Base-by-base conservation (phyloP, 2,888 invertebrate genomes). In the Julus scanicus region DNA sequence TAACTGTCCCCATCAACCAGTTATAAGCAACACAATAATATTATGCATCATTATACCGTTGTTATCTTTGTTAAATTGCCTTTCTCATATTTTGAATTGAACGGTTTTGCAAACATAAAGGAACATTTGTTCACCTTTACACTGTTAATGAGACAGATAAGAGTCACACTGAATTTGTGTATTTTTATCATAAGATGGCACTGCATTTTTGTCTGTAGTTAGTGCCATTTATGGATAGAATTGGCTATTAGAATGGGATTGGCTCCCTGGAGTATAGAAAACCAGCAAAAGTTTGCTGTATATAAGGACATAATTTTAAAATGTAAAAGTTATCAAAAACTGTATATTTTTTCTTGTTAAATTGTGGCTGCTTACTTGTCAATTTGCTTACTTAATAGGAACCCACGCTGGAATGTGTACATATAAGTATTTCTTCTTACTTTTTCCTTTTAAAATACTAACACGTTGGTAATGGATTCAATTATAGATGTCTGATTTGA, bases 361-460 rank as follows among this genome's bases (percentile, higher is more conserved):
- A 63, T 3, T n/a, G 17, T 63, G 20, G 63, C 48, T 63, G 63
- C 2, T 13, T 63, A 17, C 20, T 63, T 2, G 13, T 63, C 17
- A 5, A 17, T 63, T 63, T n/a, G 63, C 63, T 63, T 63, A 63
- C 63, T 63, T 63, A 63, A 63, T 63, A n/a, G 5, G 15, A 53
- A 53, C 53, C 13, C 53, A 53, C 8, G 15, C 3, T 53, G 20
- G 8, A 13, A 17, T n/a, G 8, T 63, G 63, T n/a, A 63, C 8
- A 57, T 57, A 57, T 15, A 57, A 13, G 63, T n/a, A 63, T 63
- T 63, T 63, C 63, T 5, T 63, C 17, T 48, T 48, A 48, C 48
- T 63, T 63, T 63, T n/a, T n/a, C n/a, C 63, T 63, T 63, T 63
- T 63, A 63, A 63, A 63, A 63, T 63, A 63, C 63, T 63, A 63